Evolutionary conservation across 2,888 invertebrate genomes (phyloP).

Genomic region (Cryptus armator): DNA sequence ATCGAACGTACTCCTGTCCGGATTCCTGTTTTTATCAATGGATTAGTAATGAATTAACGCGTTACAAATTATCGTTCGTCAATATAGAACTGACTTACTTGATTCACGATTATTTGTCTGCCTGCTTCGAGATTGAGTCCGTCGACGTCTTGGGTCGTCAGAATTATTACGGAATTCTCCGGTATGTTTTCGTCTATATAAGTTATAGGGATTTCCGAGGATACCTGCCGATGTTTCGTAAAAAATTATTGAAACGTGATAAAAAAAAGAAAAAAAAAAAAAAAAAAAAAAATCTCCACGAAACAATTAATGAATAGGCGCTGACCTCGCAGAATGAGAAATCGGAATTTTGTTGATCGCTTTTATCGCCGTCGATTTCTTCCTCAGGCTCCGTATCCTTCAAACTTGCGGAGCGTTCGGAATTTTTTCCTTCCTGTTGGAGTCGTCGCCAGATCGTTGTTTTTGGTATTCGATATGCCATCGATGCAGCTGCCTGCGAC

Average conservation of each 20-base stretch:
- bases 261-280: background rate
- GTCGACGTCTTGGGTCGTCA: constrained; percentile 81
- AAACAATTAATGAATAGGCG: background rate
- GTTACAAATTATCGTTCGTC: background rate
- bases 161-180: constrained; percentile 83
- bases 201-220: constrained; percentile 82
- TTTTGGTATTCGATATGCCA: constrained; percentile 84
- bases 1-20: constrained; percentile 79
- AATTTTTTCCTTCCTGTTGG: constrained; percentile 79
- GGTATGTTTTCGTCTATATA: constrained; percentile 83
- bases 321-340: constrained; percentile 76
- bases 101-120: constrained; percentile 81
- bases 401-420: constrained; percentile 51
- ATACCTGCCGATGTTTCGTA: constrained; percentile 72
- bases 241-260: background rate
- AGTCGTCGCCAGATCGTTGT: constrained; percentile 85
- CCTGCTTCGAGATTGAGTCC: constrained; percentile 80
- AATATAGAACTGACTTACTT: constrained; percentile 71
- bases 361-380: constrained; percentile 61
- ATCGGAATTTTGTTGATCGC: constrained; percentile 65
- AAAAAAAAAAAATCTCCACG: background rate
- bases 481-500: constrained; percentile 85
- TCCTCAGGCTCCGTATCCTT: constrained; percentile 55
- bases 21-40: constrained; percentile 74
- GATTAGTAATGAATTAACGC: background rate